A percentile compares a stretch with the other conserved stretches of the same genome.
phyloP scores from a whole-genome alignment of 2,888 invertebrate species.

The Darwinula stevensoni region DNA sequence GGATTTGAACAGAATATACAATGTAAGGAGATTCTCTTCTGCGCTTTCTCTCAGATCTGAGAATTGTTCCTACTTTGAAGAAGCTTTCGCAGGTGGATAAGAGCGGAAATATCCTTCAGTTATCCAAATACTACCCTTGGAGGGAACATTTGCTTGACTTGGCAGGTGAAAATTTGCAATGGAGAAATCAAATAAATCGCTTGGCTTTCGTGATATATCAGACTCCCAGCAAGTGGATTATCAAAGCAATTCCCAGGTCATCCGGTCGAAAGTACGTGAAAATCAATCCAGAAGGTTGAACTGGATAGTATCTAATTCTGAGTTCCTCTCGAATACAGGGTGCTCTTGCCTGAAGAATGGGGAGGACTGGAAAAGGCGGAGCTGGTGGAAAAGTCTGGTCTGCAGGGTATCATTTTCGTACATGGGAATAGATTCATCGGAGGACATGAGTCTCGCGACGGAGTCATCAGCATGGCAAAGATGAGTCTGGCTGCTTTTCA shows the following conservation, averaged over 20 bases:
- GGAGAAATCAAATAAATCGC: too few relatives aligned
- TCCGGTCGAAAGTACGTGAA: too few relatives aligned
- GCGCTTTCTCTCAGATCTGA: too few relatives aligned
- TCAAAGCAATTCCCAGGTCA: slow-evolving; percentile 53
- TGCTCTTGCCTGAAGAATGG: slow-evolving; percentile 53
- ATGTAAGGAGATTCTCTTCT: too few relatives aligned
- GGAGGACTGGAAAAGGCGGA: slow-evolving; percentile 48
- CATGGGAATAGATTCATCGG: slow-evolving; percentile 78
- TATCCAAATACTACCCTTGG: slow-evolving; percentile 52
- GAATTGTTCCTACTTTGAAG: too few relatives aligned
- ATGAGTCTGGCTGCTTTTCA: too few relatives aligned
- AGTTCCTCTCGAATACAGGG: too few relatives aligned
- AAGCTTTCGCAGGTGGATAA: slow-evolving; percentile 33
- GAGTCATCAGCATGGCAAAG: too few relatives aligned
- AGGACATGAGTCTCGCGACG: too few relatives aligned
- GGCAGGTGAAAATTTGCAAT: slow-evolving; percentile 48
- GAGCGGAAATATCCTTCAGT: slow-evolving; percentile 49
- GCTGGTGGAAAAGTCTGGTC: slow-evolving; percentile 31
- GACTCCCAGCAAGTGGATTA: slow-evolving; percentile 45
- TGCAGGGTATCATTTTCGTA: slow-evolving; percentile 49
- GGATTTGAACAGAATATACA: slow-evolving; percentile 32
- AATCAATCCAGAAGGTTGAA: too few relatives aligned
- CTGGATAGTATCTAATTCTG: too few relatives aligned
- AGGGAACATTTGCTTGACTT: slow-evolving; percentile 55
- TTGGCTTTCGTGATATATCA: too few relatives aligned